Evolutionary conservation across 2,888 invertebrate genomes (phyloP).

Genomic region (Troides helena): DNA sequence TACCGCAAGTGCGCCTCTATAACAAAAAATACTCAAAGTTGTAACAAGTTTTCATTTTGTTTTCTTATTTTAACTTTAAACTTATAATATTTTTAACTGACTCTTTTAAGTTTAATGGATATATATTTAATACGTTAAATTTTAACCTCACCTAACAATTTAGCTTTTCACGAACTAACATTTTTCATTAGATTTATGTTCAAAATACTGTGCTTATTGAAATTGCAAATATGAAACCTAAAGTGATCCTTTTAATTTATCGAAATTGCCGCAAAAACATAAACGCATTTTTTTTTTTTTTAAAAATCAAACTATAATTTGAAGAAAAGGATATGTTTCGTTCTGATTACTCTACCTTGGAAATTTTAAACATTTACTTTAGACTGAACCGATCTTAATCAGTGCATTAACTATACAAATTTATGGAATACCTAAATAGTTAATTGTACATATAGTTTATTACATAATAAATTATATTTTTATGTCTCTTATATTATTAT

Average conservation of each 20-base stretch:
- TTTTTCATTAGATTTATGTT: too few relatives aligned
- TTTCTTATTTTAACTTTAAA: neutral
- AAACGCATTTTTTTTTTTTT: neutral
- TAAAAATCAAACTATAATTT: neutral
- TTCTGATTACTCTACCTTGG: constrained; percentile 25
- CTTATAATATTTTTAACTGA: neutral
- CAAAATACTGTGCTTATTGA: too few relatives aligned
- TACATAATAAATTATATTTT: neutral
- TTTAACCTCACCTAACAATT: neutral
- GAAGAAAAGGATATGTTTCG: constrained; percentile 14
- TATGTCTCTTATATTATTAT: neutral
- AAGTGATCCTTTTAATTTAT: too few relatives aligned
- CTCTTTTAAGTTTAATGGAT: neutral
- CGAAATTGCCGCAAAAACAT: neutral
- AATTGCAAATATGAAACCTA: too few relatives aligned
- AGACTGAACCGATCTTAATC: constrained; percentile 7
- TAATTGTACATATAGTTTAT: neutral
- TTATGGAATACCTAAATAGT: constrained; percentile 10
- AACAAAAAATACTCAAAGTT: neutral
- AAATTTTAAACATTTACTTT: constrained; percentile 16
- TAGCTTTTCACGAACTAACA: neutral
- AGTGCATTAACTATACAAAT: constrained; percentile 8
- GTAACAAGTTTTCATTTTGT: neutral
- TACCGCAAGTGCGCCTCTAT: neutral
- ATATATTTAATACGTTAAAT: neutral